Conservation (phyloP, 2,888 invertebrate genomes). For the Drosophila fulvimacula region DNA sequence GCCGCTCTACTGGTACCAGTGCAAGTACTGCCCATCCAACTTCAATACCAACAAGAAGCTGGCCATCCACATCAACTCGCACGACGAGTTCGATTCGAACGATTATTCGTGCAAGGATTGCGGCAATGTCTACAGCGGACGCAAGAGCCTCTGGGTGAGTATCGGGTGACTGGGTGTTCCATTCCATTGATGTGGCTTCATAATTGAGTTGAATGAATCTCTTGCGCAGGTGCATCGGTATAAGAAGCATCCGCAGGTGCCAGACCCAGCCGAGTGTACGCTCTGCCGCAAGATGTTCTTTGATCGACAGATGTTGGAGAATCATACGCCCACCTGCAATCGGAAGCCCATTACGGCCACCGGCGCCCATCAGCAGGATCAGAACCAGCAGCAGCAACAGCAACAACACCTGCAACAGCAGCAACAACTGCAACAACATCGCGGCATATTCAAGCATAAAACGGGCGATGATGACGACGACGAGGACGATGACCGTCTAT, state of each 20-base stretch:
- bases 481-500: conserved; percentile 53
- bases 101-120: conserved; percentile 85
- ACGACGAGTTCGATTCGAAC: conserved; percentile 84
- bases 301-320: conserved; percentile 83
- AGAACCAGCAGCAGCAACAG: conserved; percentile 18
- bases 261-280: conserved; percentile 83
- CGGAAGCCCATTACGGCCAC: conserved; percentile 78
- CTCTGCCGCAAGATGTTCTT: conserved; percentile 85
- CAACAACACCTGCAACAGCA: conserved; percentile 15
- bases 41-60: conserved; percentile 85
- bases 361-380: conserved; percentile 69
- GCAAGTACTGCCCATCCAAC: conserved; percentile 85
- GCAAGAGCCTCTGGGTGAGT: conserved; percentile 85
- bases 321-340: conserved; percentile 83
- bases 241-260: conserved; percentile 85
- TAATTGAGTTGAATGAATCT: no score
- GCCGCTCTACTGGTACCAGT: conserved; percentile 84
- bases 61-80: conserved; percentile 85
- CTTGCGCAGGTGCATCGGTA: conserved; percentile 83
- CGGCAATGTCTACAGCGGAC: conserved; percentile 84
- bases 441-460: conserved; percentile 66
- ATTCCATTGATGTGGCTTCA: no score
- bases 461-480: conserved; percentile 79
- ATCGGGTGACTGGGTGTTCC: no score
- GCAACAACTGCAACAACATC: conserved; percentile 20